phyloP scores from a whole-genome alignment of 92 coral and sea anemone genomes.

The Plumapathes pennacea region DNA sequence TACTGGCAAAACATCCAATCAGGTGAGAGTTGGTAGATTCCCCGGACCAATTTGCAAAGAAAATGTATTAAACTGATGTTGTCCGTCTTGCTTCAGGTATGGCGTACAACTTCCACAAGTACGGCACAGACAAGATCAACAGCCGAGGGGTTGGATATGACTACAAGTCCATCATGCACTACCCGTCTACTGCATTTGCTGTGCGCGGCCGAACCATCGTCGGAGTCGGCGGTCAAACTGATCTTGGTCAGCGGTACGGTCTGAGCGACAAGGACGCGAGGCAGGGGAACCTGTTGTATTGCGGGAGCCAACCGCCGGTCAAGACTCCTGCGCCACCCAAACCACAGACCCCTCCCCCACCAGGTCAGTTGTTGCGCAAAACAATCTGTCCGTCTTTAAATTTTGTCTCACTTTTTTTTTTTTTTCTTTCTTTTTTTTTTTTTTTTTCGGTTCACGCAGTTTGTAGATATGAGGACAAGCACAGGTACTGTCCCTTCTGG shows the following conservation, averaged over 20 bases:
- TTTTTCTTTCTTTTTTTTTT: not conserved
- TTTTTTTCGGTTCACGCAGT: not conserved
- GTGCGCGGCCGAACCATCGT: constrained; percentile 59
- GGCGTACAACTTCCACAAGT: constrained; percentile 76
- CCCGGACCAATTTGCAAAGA: not conserved
- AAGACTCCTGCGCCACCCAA: constrained; percentile 47
- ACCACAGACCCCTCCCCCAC: constrained; percentile 51
- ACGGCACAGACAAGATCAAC: constrained; percentile 58
- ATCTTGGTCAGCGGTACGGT: constrained; percentile 93
- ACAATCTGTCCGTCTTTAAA: not conserved
- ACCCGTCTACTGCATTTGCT: constrained; percentile 74
- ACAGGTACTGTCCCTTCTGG: constrained; percentile 17
- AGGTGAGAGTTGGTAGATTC: constrained; percentile 31
- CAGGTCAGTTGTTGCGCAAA: no score
- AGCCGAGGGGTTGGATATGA: constrained; percentile 72
- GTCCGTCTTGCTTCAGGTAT: constrained; percentile 37
- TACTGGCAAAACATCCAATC: constrained; percentile 63
- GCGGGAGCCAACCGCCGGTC: constrained; percentile 52
- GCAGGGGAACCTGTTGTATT: constrained; percentile 77
- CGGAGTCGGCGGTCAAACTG: constrained; percentile 52
- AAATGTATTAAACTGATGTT: no score
- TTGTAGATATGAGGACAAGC: constrained; percentile 18
- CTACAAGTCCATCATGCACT: constrained; percentile 76
- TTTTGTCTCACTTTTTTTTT: not conserved
- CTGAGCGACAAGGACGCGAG: constrained; percentile 67